Evolutionary conservation across 2,113 vertebrate species (phyloP).

Genomic region (Peromyscus polionotus): DNA sequence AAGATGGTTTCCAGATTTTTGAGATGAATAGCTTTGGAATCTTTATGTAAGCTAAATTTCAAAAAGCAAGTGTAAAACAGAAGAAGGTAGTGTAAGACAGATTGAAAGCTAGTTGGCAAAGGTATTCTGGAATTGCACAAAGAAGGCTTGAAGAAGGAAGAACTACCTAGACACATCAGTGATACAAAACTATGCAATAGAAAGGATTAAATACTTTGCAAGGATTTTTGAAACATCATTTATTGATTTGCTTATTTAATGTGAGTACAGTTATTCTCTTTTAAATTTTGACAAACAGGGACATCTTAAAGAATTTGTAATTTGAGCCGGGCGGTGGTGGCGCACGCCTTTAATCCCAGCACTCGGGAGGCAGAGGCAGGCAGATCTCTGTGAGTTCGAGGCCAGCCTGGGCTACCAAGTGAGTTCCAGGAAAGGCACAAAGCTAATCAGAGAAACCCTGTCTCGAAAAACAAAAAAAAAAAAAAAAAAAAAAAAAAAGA

Average conservation of each 20-base stretch:
- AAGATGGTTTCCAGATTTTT: neutral
- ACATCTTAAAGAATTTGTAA: neutral
- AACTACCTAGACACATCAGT: neutral
- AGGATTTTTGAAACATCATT: neutral
- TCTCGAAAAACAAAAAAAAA: too few relatives aligned
- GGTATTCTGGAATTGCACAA: neutral
- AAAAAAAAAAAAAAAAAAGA: too few relatives aligned
- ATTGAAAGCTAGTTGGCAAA: neutral
- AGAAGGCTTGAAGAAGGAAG: neutral
- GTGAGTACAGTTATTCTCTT: neutral
- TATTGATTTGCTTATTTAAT: neutral
- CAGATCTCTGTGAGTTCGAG: too few relatives aligned
- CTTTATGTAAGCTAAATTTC: neutral
- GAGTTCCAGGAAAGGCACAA: too few relatives aligned
- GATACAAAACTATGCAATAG: neutral
- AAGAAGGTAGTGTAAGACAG: neutral
- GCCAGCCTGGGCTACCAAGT: too few relatives aligned
- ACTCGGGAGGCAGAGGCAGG: too few relatives aligned
- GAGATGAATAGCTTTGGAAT: neutral
- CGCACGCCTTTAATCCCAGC: too few relatives aligned
- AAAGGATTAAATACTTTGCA: neutral
- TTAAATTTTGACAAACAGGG: neutral
- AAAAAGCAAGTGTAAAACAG: neutral
- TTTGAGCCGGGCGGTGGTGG: too few relatives aligned
- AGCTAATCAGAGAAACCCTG: too few relatives aligned